Conservation (phyloP, 2,797 vertebrate genomes). For the Poeciliopsis infans region DNA sequence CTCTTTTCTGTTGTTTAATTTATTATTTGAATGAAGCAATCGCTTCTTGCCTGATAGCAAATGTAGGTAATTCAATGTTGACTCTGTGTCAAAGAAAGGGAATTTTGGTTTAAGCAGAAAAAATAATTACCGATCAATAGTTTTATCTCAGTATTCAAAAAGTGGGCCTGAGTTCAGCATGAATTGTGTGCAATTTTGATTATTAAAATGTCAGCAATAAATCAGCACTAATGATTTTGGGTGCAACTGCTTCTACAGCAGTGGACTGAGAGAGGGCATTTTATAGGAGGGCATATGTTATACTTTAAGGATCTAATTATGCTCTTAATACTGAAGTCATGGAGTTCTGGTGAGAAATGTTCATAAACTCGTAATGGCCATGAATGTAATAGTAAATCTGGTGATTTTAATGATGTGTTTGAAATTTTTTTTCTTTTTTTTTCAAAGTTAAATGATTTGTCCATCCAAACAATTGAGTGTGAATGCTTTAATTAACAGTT, state of each 20-base stretch:
- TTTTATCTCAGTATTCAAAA: background rate
- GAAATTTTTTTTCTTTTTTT: background rate
- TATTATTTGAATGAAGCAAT: constrained; percentile 7
- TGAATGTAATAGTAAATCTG: background rate
- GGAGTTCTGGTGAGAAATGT: background rate
- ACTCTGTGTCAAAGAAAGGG: background rate
- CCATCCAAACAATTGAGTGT: background rate
- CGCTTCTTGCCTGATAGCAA: background rate
- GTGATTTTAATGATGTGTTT: background rate
- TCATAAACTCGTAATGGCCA: background rate
- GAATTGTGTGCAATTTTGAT: constrained; percentile 1
- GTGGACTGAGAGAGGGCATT: background rate
- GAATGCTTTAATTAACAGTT: background rate
- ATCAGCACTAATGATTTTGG: background rate
- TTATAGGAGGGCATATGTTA: background rate
- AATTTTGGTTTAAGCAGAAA: background rate
- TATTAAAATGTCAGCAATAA: constrained; percentile 1
- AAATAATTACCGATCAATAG: background rate
- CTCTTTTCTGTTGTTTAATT: constrained; percentile 15
- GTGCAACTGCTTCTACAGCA: background rate
- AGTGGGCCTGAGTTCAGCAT: background rate
- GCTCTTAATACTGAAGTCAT: background rate
- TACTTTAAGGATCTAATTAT: background rate
- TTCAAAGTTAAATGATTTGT: background rate
- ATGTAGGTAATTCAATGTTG: constrained; percentile 2